These are phyloP conservation scores for Grus americana DNA, from an alignment of 2,113 vertebrate species.

Conservation along the genomic window DNA sequence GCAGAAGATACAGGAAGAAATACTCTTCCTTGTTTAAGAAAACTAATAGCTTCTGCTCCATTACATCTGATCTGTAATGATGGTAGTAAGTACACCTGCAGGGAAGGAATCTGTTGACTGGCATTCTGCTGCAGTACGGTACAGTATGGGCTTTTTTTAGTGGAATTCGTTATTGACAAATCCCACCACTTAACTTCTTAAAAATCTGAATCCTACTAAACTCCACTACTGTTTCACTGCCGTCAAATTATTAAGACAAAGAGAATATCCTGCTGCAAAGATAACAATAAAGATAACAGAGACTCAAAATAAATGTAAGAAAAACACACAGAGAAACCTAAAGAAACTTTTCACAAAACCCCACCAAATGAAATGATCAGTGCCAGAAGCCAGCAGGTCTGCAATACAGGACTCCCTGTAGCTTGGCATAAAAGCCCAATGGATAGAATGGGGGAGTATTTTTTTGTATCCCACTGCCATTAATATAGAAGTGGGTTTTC, in stretches of 20 bases:
- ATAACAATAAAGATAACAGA: slow-evolving; percentile 63
- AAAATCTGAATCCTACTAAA: slow-evolving; percentile 71
- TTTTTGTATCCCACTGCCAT: slow-evolving; percentile 46
- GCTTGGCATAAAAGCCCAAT: slow-evolving; percentile 44
- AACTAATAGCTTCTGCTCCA: slow-evolving; percentile 81
- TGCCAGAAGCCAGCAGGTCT: slow-evolving; percentile 58
- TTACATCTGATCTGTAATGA: slow-evolving; percentile 81
- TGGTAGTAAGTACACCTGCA: slow-evolving; percentile 66
- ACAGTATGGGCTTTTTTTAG: not conserved
- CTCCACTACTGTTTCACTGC: slow-evolving; percentile 56
- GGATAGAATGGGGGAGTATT: not conserved
- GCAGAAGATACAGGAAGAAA: slow-evolving; percentile 61
- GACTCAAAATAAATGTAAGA: slow-evolving; percentile 52
- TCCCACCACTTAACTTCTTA: slow-evolving; percentile 76
- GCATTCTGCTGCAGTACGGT: slow-evolving; percentile 61
- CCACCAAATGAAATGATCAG: slow-evolving; percentile 44
- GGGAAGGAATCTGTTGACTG: slow-evolving; percentile 75
- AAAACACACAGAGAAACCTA: slow-evolving; percentile 24
- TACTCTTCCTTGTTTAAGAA: slow-evolving; percentile 74
- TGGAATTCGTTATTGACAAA: slow-evolving; percentile 77
- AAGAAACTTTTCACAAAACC: slow-evolving; percentile 58
- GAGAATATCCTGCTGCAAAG: slow-evolving; percentile 62
- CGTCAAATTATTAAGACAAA: slow-evolving; percentile 75
- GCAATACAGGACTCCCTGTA: slow-evolving; percentile 47
- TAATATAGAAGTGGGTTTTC: slow-evolving; percentile 56